Conservation (phyloP, 2,113 vertebrate species). For the Todiramphus chloris region DNA sequence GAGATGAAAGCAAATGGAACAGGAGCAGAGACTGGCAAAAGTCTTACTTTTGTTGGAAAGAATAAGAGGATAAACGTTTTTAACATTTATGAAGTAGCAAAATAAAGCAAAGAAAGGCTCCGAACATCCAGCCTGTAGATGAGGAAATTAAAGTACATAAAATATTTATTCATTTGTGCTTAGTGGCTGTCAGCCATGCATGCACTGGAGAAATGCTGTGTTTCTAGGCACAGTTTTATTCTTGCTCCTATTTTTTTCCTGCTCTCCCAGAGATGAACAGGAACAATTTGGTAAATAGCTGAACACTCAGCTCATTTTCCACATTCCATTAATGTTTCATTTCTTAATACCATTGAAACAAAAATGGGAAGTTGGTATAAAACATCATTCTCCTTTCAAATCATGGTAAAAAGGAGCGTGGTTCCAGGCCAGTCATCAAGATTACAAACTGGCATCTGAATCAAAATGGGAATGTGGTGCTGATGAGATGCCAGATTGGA, state of each 20-base stretch:
- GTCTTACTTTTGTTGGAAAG: conserved; percentile 8
- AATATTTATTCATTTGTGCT: conserved; percentile 70
- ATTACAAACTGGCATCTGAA: neutral
- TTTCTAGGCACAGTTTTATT: conserved; percentile 42
- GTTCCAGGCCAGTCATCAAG: neutral
- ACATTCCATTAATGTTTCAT: conserved; percentile 56
- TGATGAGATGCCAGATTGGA: neutral
- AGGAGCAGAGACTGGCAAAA: conserved; percentile 5
- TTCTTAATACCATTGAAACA: conserved; percentile 53
- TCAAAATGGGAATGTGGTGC: neutral
- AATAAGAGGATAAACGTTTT: conserved; percentile 44
- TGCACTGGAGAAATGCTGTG: neutral
- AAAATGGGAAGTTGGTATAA: conserved; percentile 9
- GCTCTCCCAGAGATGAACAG: neutral
- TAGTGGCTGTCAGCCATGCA: conserved; percentile 18
- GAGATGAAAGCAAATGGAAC: conserved; percentile 35
- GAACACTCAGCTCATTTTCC: neutral
- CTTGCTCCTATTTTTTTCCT: neutral
- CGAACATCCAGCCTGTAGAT: conserved; percentile 48
- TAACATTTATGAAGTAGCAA: conserved; percentile 58
- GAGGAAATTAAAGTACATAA: conserved; percentile 76
- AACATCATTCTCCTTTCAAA: conserved; percentile 34
- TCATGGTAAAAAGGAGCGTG: neutral
- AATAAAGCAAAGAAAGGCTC: conserved; percentile 58
- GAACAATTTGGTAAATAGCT: conserved; percentile 36